Evolutionary conservation across 1,140 invertebrate species (phyloP).

Genomic region (Trichoplusia ni): DNA sequence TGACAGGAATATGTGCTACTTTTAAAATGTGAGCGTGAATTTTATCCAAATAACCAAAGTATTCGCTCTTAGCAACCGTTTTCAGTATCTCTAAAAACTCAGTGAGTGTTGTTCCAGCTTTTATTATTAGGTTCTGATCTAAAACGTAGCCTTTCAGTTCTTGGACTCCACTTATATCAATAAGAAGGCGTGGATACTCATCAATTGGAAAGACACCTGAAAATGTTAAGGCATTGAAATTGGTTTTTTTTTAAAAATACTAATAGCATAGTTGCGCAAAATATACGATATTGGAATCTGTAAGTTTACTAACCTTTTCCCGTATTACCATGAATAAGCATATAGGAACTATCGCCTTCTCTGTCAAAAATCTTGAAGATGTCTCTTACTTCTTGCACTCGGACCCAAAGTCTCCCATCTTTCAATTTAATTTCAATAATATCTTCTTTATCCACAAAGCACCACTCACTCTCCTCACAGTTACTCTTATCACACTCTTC

Average conservation of each 20-base stretch:
- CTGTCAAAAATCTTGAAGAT: slow-evolving; percentile 79
- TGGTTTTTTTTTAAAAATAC: no score
- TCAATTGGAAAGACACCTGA: slow-evolving; percentile 85
- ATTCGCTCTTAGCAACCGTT: slow-evolving; percentile 67
- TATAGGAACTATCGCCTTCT: slow-evolving; percentile 39
- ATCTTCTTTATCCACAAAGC: slow-evolving; percentile 42
- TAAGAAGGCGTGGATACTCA: slow-evolving; percentile 84
- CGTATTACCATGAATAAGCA: slow-evolving; percentile 84
- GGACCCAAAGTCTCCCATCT: slow-evolving; percentile 70
- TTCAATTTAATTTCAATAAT: slow-evolving; percentile 13
- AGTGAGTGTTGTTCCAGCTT: slow-evolving; percentile 84
- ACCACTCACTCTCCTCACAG: slow-evolving; percentile 43
- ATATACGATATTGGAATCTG: background rate
- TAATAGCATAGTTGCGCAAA: background rate
- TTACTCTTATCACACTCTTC: slow-evolving; percentile 53
- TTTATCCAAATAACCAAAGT: slow-evolving; percentile 70
- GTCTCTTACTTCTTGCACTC: slow-evolving; percentile 69
- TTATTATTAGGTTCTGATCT: slow-evolving; percentile 82
- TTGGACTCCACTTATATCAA: slow-evolving; percentile 86
- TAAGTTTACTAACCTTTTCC: slow-evolving; percentile 43
- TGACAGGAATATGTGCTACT: slow-evolving; percentile 86
- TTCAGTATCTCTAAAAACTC: slow-evolving; percentile 84
- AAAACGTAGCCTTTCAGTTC: slow-evolving; percentile 84
- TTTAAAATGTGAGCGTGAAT: slow-evolving; percentile 83
- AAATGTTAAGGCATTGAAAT: no score